Evolutionary conservation across 2,888 invertebrate genomes (phyloP).

Genomic region (Cremastobaeus sp.): DNA sequence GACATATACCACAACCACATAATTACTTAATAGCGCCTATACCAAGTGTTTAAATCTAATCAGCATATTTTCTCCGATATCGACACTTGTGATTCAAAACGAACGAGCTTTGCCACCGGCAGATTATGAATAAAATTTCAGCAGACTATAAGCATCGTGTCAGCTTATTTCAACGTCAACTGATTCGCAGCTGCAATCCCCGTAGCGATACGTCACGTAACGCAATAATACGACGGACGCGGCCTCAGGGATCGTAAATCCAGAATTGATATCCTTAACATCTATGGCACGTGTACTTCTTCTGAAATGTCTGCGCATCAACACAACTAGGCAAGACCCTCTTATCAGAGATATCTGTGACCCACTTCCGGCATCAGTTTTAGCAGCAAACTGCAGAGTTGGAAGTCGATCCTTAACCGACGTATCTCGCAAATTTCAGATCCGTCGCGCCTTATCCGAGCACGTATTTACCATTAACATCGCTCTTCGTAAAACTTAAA

Average conservation of each 20-base stretch:
- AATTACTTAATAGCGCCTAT: conserved; percentile 29
- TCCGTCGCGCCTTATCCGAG: conserved; percentile 40
- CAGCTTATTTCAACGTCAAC: conserved; percentile 38
- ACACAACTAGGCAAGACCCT: conserved; percentile 54
- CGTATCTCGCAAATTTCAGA: conserved; percentile 62
- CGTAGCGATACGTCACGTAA: conserved; percentile 47
- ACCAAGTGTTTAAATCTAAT: conserved; percentile 8
- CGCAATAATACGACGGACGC: conserved; percentile 52
- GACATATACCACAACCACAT: conserved; percentile 1
- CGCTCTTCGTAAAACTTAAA: conserved; percentile 24
- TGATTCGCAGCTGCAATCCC: conserved; percentile 29
- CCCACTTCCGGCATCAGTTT: conserved; percentile 48
- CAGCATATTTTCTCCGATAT: conserved; percentile 15
- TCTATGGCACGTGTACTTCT: conserved; percentile 53
- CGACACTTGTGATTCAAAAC: conserved; percentile 7
- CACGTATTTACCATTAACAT: conserved; percentile 56
- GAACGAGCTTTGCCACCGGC: conserved; percentile 17
- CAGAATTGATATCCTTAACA: conserved; percentile 52
- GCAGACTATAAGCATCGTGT: conserved; percentile 26
- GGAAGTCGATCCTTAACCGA: conserved; percentile 69
- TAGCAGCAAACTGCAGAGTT: conserved; percentile 68
- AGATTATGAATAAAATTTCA: conserved; percentile 19
- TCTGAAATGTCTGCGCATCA: conserved; percentile 38
- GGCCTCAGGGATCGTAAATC: conserved; percentile 39
- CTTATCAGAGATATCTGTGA: conserved; percentile 46